Base-by-base conservation (phyloP, 92 coral and sea anemone genomes). In the Paramuricea clavata region DNA sequence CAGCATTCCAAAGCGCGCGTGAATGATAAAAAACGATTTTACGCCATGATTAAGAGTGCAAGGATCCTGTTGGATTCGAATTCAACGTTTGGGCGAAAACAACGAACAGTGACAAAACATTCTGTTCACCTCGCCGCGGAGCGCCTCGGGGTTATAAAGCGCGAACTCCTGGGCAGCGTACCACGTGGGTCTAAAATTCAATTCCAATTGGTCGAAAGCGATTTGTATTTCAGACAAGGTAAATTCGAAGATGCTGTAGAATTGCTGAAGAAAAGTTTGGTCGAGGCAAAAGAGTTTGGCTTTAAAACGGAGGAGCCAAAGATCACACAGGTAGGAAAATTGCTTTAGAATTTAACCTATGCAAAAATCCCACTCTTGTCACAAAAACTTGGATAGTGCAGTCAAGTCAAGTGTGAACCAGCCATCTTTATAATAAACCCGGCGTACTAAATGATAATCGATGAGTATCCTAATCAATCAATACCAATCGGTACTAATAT, bases 151-250 rank as follows among this genome's bases (percentile, higher is more conserved):
- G 39, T 22, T 19, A 72, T 72, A 23, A 72, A 42, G 52, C 49
- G 52, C 17, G 78, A 72, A 39, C n/a, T n/a, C n/a, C 28, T 72
- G 2, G 52, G 41, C 5, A 72, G 78, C n/a, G 19, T 72, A 34
- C 78, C 78, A 19, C 78, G 31, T 43, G 78, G 78, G 34, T 39
- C 78, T 2, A 42, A 39, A 36, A 39, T 72, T 8, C 78, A 72
- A 47, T 42, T 72, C 31, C 78, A 47, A 21, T 72, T 72, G 78
- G 78, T 72, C 54, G 78, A 72, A 42, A 36, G 52, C 15, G 78
- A 72, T 43, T 47, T 72, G 25, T 72, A 72, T 42, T 72, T 17
- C 21, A 34, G 78, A 72, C 52, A 34, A 39, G 78, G 56, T 0
- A 72, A 6, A 47, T 72, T 36, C 26, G 78, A 19, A 0, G 52